phyloP scores from a whole-genome alignment of 2,888 invertebrate genomes.

The Pyralis farinalis region DNA sequence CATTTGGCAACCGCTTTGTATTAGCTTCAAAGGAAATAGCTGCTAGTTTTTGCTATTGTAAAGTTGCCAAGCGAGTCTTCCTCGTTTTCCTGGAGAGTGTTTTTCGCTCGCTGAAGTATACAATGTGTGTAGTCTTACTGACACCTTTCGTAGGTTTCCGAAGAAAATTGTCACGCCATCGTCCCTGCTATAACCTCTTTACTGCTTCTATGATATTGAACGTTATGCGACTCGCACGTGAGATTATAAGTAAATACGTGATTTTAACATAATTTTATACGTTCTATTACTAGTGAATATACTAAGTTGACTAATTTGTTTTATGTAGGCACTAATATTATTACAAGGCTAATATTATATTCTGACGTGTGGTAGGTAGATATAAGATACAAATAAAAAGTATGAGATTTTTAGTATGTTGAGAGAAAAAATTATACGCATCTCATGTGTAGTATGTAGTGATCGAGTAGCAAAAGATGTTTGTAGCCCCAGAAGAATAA shows the following conservation, averaged over 20 bases:
- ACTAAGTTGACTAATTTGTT: no score
- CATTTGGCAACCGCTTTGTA: conserved; percentile 7
- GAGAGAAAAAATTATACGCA: no score
- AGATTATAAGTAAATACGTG: background rate
- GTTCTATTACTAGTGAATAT: no score
- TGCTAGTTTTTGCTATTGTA: background rate
- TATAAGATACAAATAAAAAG: no score
- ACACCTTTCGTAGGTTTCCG: conserved; percentile 35
- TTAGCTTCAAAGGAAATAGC: conserved; percentile 5
- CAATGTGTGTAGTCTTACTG: background rate
- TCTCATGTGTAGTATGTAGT: no score
- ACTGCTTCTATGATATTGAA: conserved; percentile 5
- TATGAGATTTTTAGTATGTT: no score
- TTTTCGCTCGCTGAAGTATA: background rate
- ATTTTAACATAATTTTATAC: no score
- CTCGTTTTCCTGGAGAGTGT: background rate
- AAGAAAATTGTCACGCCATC: conserved; percentile 56
- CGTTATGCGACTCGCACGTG: background rate
- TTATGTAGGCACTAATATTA: no score
- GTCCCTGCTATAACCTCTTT: conserved; percentile 49
- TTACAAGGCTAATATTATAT: no score
- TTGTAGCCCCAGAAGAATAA: no score
- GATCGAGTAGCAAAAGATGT: no score
- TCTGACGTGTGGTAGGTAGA: no score
- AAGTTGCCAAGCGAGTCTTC: background rate